These are phyloP conservation scores for Paramacrobiotus metropolitanus DNA, from an alignment of 1,140 invertebrate species.

Conservation along the genomic window DNA sequence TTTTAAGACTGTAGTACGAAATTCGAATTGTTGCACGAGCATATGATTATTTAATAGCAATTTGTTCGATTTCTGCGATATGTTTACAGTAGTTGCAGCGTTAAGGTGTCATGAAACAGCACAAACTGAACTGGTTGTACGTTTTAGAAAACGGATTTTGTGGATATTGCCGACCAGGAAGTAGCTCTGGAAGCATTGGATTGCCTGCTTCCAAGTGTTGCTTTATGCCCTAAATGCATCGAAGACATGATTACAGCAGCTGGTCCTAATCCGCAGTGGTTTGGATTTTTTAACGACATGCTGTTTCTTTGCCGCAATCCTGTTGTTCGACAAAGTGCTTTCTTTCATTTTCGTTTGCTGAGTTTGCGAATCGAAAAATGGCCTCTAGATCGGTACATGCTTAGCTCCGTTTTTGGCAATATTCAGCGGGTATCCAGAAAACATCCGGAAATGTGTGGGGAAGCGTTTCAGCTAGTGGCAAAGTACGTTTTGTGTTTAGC, in stretches of 20 bases:
- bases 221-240: not conserved
- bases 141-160: not conserved
- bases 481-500: not conserved
- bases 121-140: too few relatives aligned
- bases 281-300: not conserved
- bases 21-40: too few relatives aligned
- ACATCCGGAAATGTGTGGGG: not conserved
- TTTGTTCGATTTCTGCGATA: too few relatives aligned
- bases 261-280: not conserved
- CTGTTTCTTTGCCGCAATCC: not conserved
- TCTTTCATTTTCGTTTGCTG: not conserved
- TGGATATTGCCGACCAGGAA: not conserved
- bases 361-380: not conserved
- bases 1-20: too few relatives aligned
- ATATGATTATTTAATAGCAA: too few relatives aligned
- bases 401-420: not conserved
- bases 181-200: not conserved
- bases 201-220: not conserved
- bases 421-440: not conserved
- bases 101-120: too few relatives aligned
- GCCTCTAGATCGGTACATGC: not conserved
- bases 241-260: not conserved
- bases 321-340: not conserved
- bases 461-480: not conserved
- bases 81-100: too few relatives aligned